Conservation (phyloP, 2,113 vertebrate genomes). For the Hiodon tergisus region DNA sequence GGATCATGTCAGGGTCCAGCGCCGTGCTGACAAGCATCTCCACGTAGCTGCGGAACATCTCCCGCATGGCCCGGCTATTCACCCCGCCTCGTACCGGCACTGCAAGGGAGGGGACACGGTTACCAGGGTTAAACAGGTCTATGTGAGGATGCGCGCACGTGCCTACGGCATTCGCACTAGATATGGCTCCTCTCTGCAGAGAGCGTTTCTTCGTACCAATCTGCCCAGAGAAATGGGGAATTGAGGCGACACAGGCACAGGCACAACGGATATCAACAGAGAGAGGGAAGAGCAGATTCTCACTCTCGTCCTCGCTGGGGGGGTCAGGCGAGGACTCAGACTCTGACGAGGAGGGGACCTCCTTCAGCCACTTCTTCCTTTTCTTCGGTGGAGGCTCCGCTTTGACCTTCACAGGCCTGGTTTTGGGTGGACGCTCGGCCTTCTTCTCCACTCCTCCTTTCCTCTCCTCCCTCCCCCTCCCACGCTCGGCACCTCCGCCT, state of each 20-base stretch:
- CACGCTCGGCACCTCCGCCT: conserved; percentile 40
- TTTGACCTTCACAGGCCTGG: conserved; percentile 71
- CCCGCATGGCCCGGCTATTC: conserved; percentile 84
- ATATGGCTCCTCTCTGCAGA: background rate
- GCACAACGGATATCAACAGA: background rate
- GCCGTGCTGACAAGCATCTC: conserved; percentile 92
- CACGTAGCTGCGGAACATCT: conserved; percentile 92
- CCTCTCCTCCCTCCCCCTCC: conserved; percentile 57
- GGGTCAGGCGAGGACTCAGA: conserved; percentile 78
- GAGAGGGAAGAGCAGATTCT: conserved; percentile 33
- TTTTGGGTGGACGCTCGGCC: conserved; percentile 58
- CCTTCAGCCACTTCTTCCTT: conserved; percentile 87
- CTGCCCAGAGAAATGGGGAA: background rate
- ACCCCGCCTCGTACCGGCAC: conserved; percentile 70
- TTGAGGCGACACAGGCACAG: background rate
- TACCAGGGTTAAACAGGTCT: background rate
- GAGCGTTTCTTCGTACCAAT: background rate
- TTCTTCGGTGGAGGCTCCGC: conserved; percentile 86
- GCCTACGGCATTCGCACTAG: background rate
- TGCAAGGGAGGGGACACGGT: conserved; percentile 13
- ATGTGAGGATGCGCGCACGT: background rate
- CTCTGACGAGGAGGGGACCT: conserved; percentile 74
- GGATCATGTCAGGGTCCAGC: conserved; percentile 89
- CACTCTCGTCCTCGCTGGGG: conserved; percentile 82
- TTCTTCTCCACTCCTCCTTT: conserved; percentile 51